These are phyloP conservation scores for Gymnopithys bicolor DNA, from an alignment of 2,797 vertebrate genomes.

Conservation along the genomic window DNA sequence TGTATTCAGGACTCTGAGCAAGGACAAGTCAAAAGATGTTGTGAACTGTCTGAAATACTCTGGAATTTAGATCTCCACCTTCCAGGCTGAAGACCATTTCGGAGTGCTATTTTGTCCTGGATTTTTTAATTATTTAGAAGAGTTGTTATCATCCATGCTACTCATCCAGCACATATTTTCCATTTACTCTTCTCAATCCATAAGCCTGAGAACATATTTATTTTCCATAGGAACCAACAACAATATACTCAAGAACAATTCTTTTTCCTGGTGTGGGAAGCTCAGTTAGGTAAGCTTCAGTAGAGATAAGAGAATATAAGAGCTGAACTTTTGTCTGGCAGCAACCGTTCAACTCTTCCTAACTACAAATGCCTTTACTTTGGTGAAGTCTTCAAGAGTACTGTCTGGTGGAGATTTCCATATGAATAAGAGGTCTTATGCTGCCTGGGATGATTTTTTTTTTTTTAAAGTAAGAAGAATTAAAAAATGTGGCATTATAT, in stretches of 20 bases:
- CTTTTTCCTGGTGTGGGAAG: background rate
- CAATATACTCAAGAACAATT: background rate
- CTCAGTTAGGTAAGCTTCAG: background rate
- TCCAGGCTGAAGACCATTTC: background rate
- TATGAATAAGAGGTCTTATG: background rate
- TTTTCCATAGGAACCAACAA: background rate
- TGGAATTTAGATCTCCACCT: background rate
- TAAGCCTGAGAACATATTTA: background rate
- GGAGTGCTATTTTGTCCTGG: background rate
- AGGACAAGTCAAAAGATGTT: background rate
- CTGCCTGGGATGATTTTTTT: background rate
- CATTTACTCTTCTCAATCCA: background rate
- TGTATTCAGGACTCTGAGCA: background rate
- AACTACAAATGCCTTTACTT: background rate
- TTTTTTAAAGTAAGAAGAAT: background rate
- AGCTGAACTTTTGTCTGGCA: background rate
- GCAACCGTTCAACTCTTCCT: background rate
- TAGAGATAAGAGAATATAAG: background rate
- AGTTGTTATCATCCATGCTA: background rate
- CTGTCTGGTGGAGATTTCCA: background rate
- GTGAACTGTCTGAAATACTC: background rate
- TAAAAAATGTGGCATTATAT: background rate
- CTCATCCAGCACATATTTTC: background rate
- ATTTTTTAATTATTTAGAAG: background rate
- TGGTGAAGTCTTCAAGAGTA: background rate